phyloP scores from a whole-genome alignment of 2,888 invertebrate genomes.

The Alsophila aescularia region DNA sequence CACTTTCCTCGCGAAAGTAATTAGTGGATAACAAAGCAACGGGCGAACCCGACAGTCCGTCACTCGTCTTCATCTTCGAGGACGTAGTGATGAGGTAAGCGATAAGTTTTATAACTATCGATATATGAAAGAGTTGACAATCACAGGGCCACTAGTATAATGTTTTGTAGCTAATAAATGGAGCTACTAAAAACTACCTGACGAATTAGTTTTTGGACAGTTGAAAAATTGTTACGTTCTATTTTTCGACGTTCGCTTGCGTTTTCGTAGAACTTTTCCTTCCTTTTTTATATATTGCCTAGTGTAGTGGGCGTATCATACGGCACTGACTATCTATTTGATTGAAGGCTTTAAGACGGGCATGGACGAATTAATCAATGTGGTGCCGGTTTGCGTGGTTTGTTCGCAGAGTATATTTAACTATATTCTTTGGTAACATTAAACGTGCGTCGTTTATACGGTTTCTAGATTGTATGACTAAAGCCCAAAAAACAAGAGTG shows the following conservation, averaged over 20 bases:
- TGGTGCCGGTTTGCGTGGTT: conserved; percentile 43
- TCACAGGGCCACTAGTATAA: too few species aligned
- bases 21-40: too few species aligned
- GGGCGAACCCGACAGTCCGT: too few species aligned
- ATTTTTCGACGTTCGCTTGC: conserved; percentile 30
- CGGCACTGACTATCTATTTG: conserved; percentile 35
- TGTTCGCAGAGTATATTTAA: conserved; percentile 47
- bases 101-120: too few species aligned
- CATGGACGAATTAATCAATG: conserved; percentile 38
- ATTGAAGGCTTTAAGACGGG: conserved; percentile 32
- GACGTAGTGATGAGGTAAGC: too few species aligned
- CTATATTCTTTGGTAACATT: conserved; percentile 11
- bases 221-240: conserved; percentile 35
- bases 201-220: conserved; percentile 42
- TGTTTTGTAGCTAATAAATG: too few species aligned
- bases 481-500: too few species aligned
- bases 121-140: too few species aligned
- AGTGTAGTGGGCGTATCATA: conserved; percentile 27
- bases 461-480: too few species aligned
- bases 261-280: conserved; percentile 27
- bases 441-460: too few species aligned
- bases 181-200: conserved; percentile 31
- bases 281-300: conserved; percentile 30
- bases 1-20: too few species aligned
- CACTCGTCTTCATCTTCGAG: too few species aligned